Conservation (phyloP, 2,113 vertebrate species). For the Sinocyclocheilus rhinocerous region DNA sequence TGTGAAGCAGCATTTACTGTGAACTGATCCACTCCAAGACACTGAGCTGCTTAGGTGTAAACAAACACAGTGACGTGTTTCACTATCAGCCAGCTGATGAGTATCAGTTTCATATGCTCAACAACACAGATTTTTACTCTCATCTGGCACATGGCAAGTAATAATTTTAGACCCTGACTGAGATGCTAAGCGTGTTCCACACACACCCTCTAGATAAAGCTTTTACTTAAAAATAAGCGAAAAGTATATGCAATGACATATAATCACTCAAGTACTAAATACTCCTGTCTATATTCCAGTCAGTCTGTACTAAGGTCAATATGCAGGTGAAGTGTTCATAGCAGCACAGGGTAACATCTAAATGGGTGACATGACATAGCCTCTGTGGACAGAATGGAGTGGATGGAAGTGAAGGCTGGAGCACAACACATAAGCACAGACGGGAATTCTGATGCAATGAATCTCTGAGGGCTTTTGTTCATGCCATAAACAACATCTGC, state of each 20-base stretch:
- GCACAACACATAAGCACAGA: background rate
- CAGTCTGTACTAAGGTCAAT: background rate
- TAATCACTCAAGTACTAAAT: background rate
- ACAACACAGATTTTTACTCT: background rate
- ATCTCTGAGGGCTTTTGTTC: background rate
- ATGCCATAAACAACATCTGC: slow-evolving; percentile 38
- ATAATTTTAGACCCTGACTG: background rate
- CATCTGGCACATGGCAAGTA: background rate
- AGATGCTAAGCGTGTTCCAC: background rate
- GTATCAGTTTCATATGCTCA: background rate
- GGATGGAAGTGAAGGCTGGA: slow-evolving; percentile 4
- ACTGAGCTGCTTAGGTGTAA: background rate
- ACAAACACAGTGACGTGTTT: background rate
- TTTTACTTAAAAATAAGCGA: background rate
- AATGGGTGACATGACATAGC: background rate
- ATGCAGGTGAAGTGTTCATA: background rate
- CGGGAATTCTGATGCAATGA: background rate
- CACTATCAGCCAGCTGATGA: background rate
- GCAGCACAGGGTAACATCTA: background rate
- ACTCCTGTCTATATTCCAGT: slow-evolving; percentile 36
- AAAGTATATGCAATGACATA: background rate
- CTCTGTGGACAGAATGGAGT: background rate
- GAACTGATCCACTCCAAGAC: background rate
- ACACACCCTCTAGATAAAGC: background rate
- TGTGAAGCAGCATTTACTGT: background rate